phyloP scores from a whole-genome alignment of 2,797 vertebrate genomes.

The Chromis chromis region DNA sequence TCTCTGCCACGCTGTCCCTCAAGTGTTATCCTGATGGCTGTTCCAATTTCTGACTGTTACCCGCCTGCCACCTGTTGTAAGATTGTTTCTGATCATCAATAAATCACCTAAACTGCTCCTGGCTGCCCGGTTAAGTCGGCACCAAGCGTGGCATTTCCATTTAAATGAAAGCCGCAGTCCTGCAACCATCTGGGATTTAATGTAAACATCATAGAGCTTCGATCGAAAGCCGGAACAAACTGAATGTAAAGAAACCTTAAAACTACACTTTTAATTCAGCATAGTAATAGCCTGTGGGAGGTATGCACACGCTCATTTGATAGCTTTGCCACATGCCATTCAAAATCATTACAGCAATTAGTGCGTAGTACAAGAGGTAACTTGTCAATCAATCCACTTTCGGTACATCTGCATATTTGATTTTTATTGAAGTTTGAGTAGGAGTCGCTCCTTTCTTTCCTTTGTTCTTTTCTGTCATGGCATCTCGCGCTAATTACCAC shows the following conservation, averaged over 20 bases:
- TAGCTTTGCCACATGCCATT: not conserved
- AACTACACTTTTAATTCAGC: not conserved
- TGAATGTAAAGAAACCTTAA: not conserved
- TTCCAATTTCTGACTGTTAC: not conserved
- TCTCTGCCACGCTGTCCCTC: not conserved
- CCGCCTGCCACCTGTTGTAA: not conserved
- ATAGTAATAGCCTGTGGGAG: not conserved
- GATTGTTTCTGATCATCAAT: not conserved
- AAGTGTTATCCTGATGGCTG: not conserved
- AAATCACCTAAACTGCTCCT: not conserved
- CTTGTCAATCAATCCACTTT: conserved; percentile 57
- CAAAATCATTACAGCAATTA: conserved; percentile 41
- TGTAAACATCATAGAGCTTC: not conserved
- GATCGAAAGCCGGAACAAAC: not conserved
- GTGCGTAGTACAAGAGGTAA: conserved; percentile 16
- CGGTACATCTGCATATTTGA: conserved; percentile 38
- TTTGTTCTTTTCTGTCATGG: conserved; percentile 38
- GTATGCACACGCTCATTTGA: conserved; percentile 4
- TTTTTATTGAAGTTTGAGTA: conserved; percentile 46
- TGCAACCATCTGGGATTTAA: not conserved
- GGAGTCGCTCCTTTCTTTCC: conserved; percentile 42
- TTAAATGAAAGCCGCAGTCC: no score
- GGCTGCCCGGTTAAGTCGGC: not conserved
- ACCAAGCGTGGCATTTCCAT: not conserved
- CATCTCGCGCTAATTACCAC: conserved; percentile 60